These are phyloP conservation scores for Drosophila santomea DNA, from an alignment of 1,140 invertebrate species.

Conservation along the genomic window DNA sequence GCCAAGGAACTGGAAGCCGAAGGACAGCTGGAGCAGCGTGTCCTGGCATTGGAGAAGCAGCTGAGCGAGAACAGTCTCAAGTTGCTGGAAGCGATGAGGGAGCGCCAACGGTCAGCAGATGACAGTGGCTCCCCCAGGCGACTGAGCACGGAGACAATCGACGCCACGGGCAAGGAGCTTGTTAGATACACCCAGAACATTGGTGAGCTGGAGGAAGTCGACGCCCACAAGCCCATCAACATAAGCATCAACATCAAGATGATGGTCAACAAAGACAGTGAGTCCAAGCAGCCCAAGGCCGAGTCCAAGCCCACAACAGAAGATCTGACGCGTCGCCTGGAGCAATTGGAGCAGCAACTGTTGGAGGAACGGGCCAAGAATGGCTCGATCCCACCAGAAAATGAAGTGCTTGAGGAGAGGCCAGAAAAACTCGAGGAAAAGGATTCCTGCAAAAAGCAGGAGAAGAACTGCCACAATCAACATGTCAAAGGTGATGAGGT, in stretches of 20 bases:
- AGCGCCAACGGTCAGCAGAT: constrained; percentile 28
- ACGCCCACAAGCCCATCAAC: constrained; percentile 71
- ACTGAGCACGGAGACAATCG: constrained; percentile 60
- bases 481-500: constrained; percentile 54
- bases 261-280: constrained; percentile 70
- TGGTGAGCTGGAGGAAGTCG: constrained; percentile 68
- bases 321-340: constrained; percentile 59
- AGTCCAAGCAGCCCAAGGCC: constrained; percentile 28
- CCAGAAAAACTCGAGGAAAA: constrained; percentile 18
- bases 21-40: constrained; percentile 66
- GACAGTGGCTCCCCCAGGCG: constrained; percentile 37
- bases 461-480: constrained; percentile 59
- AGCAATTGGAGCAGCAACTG: constrained; percentile 66
- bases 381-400: constrained; percentile 19
- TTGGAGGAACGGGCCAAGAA: constrained; percentile 60
- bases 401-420: neutral
- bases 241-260: constrained; percentile 83
- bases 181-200: constrained; percentile 72
- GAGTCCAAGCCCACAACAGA: constrained; percentile 53
- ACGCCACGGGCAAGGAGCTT: constrained; percentile 75
- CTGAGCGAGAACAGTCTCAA: constrained; percentile 78
- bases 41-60: constrained; percentile 75
- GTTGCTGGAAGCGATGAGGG: constrained; percentile 65
- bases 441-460: constrained; percentile 39
- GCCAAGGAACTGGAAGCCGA: constrained; percentile 44